Base-by-base conservation (phyloP, 1,140 invertebrate genomes). In the Arion vulgaris region DNA sequence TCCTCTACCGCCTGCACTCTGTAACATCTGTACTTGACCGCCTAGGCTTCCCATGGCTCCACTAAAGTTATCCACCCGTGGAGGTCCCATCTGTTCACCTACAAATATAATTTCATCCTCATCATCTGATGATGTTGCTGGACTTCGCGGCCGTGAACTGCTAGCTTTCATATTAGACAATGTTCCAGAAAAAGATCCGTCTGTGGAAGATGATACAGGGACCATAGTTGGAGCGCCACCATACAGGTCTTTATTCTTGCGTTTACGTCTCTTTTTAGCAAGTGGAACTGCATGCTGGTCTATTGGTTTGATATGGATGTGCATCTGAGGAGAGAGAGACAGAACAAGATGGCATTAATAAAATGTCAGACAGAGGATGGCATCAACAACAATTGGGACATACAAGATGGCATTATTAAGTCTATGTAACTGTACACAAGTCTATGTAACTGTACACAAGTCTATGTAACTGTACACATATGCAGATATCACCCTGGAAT, bases 291-390 rank as follows among this genome's bases (percentile, higher is more conserved):
- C 62, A 36, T 72, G 77, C 39, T 84, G 82, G 45, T 83, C 82
- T 4, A 87, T 72, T 17, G 83, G 83, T 68, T 86, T 88, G 76
- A 87, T 86, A 83, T 88, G 87, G 32, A 88, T 77, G 78, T 88
- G 87, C 86, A 87, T 88, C 87, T 88, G 74, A 62, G 57, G 83
- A 45, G 49, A 72, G 79, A 83, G 23, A 41, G 23, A n/a, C n/a
- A n/a, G n/a, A n/a, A n/a, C n/a, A 11, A 66, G 28, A 66, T 15
- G 51, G 26, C 15, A 15, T 45, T 5, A 45, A 45, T 15, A 45
- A 45, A 5, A 57, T 19, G 23, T 23, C 5, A 19, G 2, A 57
- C 26, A 57, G 4, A 57, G 2, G 53, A 23, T 5, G 23, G 19
- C 53, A 23, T 57, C 53, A 57, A 11, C 15, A 57, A 45, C 15